Evolutionary conservation across 2,113 vertebrate species (phyloP), one percentile per base, ranked within the genome.

Genomic region (Nesospiza acunhae): DNA sequence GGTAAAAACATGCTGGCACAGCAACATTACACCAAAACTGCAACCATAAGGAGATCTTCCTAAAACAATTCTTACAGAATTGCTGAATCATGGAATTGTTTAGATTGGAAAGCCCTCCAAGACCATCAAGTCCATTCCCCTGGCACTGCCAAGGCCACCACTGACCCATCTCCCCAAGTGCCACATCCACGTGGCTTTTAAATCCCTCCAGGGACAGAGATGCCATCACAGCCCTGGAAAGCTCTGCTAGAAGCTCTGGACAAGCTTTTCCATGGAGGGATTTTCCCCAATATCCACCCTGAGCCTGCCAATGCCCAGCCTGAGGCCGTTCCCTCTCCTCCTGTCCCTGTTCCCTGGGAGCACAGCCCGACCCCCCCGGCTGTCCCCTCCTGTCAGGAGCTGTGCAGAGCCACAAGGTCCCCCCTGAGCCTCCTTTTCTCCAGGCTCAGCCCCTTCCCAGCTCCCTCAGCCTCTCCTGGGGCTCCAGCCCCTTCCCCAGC

Each of bases 251-350:
- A 7, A 22, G 56, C 14, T 35, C 2, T 44, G 24, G 37, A 44
- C 13, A 21, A 0, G 1, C 1, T 7, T 15, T 52, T 22, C 14
- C 11, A 7, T 15, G 11, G 1, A 22, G 26, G 12, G 35, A 27
- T 33, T 59, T 15, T 22, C 11, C 16, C 20, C 15, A 41, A 1
- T 79, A 9, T 47, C 30, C n/a, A 17, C 0, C 5, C 30, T 26
- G 7, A 4, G 0, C 2, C 7, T 78, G 0, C 17, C 11, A 27
- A 2, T 1, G 2, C 7, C 11, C 63, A 56, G 0, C 12, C 10
- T 47, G 41, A 15, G 41, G 41, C 15, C 0, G 0, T 47, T 39
- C 10, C 49, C 41, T 47, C 69, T 47, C 6, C 15, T 64, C 59
- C 69, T 74, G 41, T 56, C n/a, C 49, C 41, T 47, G 41, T n/a